Base-by-base conservation (phyloP, 53 echinoderm and acorn worm genomes). In the Apostichopus leukothele region DNA sequence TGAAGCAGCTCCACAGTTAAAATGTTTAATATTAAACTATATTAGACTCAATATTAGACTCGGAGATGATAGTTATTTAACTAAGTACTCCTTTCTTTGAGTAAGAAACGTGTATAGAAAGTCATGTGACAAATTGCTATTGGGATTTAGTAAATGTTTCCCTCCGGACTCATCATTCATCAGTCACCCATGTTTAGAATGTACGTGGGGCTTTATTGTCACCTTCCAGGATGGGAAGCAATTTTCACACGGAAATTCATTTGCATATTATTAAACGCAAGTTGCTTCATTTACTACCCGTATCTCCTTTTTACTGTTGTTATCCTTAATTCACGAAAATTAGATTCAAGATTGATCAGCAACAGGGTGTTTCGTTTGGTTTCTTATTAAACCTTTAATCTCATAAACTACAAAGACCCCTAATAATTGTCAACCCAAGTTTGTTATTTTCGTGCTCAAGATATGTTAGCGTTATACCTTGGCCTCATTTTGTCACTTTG, bases 401-500 rank as follows among this genome's bases (percentile, higher is more conserved):
- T 63, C 63, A 16, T 63, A 63, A 63, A 63, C 63, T 63, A 63
- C 63, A 63, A 63, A 63, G 63, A 63, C 63, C 63, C 63, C 63
- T 63, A 63, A 63, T 63, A 63, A 13, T 63, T 63, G 63, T 63
- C 63, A 63, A 11, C 63, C 63, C 11, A 63, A 11, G 11, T 63
- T 13, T 11, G 11, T 63, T 8, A 7, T 25, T 14, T 50, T 13
- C 51, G 79, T 50, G 52, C 53, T 79, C 18, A 79, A 50, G 51
- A 16, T 39, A 52, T 51, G 18, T 53, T 27, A 16, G n/a, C 39
- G 79, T 79, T 53, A 18, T 52, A 79, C 10, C 50, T 53, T 20
- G 81, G 81, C 81, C 81, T 23, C 81, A 81, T 81, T 81, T 81
- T 81, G 81, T 81, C 81, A 81, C 81, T 81, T 81, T 23, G 23